Evolutionary conservation across 2,797 vertebrate genomes (phyloP), one percentile per base, ranked within the genome.

Genomic region (Squalus acanthias): DNA sequence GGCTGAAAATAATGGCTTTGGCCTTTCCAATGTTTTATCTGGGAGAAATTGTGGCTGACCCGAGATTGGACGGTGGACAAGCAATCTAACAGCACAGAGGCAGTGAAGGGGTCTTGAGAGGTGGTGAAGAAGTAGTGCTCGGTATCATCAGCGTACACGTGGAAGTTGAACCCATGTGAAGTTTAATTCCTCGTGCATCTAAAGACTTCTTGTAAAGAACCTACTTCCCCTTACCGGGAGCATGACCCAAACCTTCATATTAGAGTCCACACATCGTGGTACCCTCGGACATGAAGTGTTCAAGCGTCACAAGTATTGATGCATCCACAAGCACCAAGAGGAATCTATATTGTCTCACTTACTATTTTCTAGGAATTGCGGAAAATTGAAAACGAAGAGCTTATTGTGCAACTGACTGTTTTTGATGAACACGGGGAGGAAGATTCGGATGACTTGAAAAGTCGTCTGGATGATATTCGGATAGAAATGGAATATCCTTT

Each of bases 401-500:
- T 99, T 97, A 98, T 96, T 97, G 98, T 99, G 57, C 99, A 99
- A 96, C 97, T 99, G 95, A 57, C 0, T 6, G 98, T 99, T 96
- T 99, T 99, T 97, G 98, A 99, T 96, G 99, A 99, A 63, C 98
- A 98, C 96, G 98, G 98, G 17, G 99, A 99, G 85, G 99, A 99
- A 96, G 99, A 99, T 97, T 98, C 98, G 0, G 98, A 98, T 82
- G 99, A 99, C 87, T 98, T 99, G 79, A 98, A 98, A 97, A 97
- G 97, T 33, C 98, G 99, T 8, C 97, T 99, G 24, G 98, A 99
- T 1, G 99, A 99, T 97, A 98, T 99, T 97, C 98, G 98, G 89
- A 97, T 98, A 53, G 99, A 99, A 97, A 99, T 99, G 98, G 99
- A 99, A 99, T 99, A 99, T 99, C 99, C 99, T 99, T 98, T 96